These are phyloP conservation scores for Saguinus imperator DNA, from an alignment of 2,113 vertebrate genomes.

Conservation along the genomic window DNA sequence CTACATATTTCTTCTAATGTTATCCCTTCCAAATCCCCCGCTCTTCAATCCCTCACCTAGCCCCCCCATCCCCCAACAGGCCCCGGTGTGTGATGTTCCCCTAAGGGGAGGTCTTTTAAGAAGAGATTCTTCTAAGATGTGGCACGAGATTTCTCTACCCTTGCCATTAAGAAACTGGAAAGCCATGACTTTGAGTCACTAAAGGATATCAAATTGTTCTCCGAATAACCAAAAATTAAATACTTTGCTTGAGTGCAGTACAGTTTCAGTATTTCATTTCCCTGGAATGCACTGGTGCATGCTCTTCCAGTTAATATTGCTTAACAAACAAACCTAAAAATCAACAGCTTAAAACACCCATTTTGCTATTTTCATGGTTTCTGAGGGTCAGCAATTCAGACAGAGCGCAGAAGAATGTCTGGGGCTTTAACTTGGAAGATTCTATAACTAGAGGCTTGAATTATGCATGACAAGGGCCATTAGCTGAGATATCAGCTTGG, in stretches of 20 bases:
- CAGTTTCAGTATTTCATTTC: slow-evolving; percentile 13
- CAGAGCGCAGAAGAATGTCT: neutral
- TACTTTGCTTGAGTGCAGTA: neutral
- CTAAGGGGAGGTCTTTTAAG: neutral
- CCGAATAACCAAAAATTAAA: slow-evolving; percentile 26
- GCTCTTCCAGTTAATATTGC: neutral
- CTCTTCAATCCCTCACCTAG: no score
- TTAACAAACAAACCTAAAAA: neutral
- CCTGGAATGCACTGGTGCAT: neutral
- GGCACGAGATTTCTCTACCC: neutral
- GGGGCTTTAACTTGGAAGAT: neutral
- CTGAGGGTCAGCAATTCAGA: neutral
- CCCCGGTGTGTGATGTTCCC: no score
- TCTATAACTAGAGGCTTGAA: neutral
- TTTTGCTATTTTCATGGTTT: neutral
- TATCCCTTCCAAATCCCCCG: no score
- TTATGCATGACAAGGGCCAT: neutral
- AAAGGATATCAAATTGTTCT: neutral
- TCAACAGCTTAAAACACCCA: no score
- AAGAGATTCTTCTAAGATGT: neutral
- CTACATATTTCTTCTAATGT: no score
- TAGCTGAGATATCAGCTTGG: neutral
- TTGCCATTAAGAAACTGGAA: neutral
- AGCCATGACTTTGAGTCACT: neutral
- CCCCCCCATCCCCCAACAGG: no score